Base-by-base conservation (phyloP, 2,797 vertebrate genomes). In the Sphaeramia orbicularis region DNA sequence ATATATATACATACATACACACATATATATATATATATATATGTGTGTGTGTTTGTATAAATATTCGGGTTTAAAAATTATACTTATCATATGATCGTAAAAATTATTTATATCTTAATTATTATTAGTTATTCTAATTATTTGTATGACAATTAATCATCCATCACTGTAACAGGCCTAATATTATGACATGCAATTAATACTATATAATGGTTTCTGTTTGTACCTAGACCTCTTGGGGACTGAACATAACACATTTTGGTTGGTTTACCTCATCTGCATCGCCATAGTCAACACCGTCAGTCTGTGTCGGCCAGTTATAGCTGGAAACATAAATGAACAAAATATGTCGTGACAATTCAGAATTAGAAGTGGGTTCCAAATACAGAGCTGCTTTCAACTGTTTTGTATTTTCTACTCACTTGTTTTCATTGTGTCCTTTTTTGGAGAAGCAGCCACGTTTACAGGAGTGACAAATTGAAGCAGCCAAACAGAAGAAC, bases 191-290 rank as follows among this genome's bases (percentile, higher is more conserved):
- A 12, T 7, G 3, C 0, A 52, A 16, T 10, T 35, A 40, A 37
- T 16, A 10, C 12, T 47, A 16, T 40, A 42, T n/a, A n/a, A n/a
- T 12, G 5, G 5, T 30, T 30, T 30, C 27, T 30, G 27, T 30
- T 30, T 30, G 27, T 21, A 21, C 27, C 27, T 2, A 30, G 5
- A 30, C 27, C 27, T 30, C 27, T 30, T 30, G 2, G 19, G 21
- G 19, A 2, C 19, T 21, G 27, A 30, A 30, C 5, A 30, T 35
- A 35, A 35, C 32, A 10, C 48, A 4, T 27, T 55, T 21, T 36
- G 11, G 16, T 65, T 43, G n/a, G 15, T 84, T 91, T 94, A 99
- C 98, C 97, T 99, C 98, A 62, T 99, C 96, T 80, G 96, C 94
- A 78, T 95, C 94, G 59, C 95, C 93, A 35, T 97, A 98, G 67